Conservation (phyloP, 1,140 invertebrate genomes). For the Diorhabda carinulata region DNA sequence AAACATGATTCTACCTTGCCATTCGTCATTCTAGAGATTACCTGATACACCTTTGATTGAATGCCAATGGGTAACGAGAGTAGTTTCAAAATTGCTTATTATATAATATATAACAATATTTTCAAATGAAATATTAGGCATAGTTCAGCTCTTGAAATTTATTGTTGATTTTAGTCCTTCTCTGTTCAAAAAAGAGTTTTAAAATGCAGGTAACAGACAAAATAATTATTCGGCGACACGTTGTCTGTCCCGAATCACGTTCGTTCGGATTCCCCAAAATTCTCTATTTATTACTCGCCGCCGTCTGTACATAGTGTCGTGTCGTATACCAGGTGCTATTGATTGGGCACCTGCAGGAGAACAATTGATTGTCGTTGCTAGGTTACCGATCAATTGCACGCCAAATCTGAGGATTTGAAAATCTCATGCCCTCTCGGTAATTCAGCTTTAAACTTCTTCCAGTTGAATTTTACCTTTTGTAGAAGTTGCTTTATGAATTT, state of each 20-base stretch:
- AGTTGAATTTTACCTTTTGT: slow-evolving; percentile 1
- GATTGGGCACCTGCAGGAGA: slow-evolving; percentile 46
- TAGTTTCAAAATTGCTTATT: too few relatives aligned
- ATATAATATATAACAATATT: too few relatives aligned
- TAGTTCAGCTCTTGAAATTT: too few relatives aligned
- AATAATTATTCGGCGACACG: slow-evolving; percentile 21
- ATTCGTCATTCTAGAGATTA: too few relatives aligned
- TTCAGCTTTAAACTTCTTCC: slow-evolving; percentile 15
- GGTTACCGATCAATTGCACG: slow-evolving; percentile 42
- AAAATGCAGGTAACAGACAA: not conserved
- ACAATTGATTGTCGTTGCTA: slow-evolving; percentile 46
- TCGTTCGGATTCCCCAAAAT: slow-evolving; percentile 19
- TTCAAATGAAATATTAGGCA: too few relatives aligned
- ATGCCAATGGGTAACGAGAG: too few relatives aligned
- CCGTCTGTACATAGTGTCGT: slow-evolving; percentile 17
- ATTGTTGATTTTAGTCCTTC: not conserved
- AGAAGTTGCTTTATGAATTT: slow-evolving; percentile 3
- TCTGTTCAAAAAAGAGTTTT: not conserved
- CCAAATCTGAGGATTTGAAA: slow-evolving; percentile 44
- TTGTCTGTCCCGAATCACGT: slow-evolving; percentile 10
- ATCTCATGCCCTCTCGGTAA: slow-evolving; percentile 40
- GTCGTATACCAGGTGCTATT: slow-evolving; percentile 43
- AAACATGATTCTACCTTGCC: too few relatives aligned
- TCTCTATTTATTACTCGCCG: slow-evolving; percentile 15
- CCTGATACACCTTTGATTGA: too few relatives aligned